These are phyloP conservation scores for Sarcophaga peregrina DNA, from an alignment of 1,140 invertebrate species.

Conservation along the genomic window DNA sequence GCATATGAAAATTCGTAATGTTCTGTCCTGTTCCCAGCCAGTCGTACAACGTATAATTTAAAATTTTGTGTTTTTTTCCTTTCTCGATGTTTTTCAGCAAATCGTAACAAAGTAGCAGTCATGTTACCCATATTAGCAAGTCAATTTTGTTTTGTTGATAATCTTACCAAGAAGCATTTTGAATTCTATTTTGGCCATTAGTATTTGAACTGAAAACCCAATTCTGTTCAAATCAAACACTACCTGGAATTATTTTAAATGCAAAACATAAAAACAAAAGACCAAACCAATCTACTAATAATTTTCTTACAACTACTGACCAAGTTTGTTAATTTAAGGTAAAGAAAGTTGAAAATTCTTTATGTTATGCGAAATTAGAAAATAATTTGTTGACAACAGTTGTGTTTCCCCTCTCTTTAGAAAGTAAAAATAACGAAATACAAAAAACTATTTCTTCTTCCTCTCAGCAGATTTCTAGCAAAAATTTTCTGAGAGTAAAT, in stretches of 20 bases:
- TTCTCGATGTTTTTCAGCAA: constrained; percentile 27
- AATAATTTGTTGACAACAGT: too few relatives aligned
- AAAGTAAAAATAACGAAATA: too few relatives aligned
- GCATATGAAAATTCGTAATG: neutral
- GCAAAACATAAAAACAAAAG: neutral
- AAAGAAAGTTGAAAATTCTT: too few relatives aligned
- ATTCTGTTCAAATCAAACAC: neutral
- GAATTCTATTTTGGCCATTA: constrained; percentile 24
- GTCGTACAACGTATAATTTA: neutral
- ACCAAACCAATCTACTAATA: too few relatives aligned
- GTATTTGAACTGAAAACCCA: constrained; percentile 39
- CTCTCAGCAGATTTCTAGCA: too few relatives aligned
- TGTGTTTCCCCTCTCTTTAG: too few relatives aligned
- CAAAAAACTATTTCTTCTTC: too few relatives aligned
- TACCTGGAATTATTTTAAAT: constrained; percentile 2
- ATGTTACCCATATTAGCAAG: constrained; percentile 29
- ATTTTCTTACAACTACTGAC: too few relatives aligned
- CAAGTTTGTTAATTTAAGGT: too few relatives aligned
- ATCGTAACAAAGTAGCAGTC: constrained; percentile 40
- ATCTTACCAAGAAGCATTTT: constrained; percentile 18
- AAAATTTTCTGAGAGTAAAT: too few relatives aligned
- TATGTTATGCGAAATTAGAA: too few relatives aligned
- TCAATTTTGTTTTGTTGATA: constrained; percentile 30
- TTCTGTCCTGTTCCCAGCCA: neutral
- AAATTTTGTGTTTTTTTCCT: neutral